These are phyloP conservation scores for Probosciger aterrimus DNA, from an alignment of 2,113 vertebrate genomes.

Conservation along the genomic window DNA sequence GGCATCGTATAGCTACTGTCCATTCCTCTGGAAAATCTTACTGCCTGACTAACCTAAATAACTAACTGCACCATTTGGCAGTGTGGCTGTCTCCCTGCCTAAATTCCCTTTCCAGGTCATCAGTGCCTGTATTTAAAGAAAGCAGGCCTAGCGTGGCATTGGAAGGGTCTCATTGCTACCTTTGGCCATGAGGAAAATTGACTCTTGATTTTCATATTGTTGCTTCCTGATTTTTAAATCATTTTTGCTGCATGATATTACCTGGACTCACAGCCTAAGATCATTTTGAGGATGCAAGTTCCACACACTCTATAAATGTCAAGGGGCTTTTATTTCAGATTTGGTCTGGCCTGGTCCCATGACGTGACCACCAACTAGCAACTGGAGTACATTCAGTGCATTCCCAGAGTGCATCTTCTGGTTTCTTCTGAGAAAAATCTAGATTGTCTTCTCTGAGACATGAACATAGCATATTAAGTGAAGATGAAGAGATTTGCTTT, in stretches of 20 bases:
- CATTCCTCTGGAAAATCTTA: not conserved
- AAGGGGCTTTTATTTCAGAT: not conserved
- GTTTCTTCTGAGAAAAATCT: not conserved
- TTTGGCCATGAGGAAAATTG: not conserved
- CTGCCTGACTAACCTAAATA: not conserved
- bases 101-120: not conserved
- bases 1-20: not conserved
- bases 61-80: not conserved
- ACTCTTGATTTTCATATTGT: not conserved
- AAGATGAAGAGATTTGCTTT: not conserved
- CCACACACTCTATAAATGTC: not conserved
- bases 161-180: not conserved
- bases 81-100: not conserved
- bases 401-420: not conserved
- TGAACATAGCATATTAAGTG: not conserved
- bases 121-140: not conserved
- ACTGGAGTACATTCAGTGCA: not conserved
- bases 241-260: not conserved
- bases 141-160: not conserved
- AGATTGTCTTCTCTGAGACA: not conserved
- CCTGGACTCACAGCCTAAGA: not conserved
- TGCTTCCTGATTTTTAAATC: not conserved
- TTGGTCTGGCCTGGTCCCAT: not conserved
- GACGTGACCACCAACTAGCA: not conserved
- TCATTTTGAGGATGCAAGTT: not conserved